These are phyloP conservation scores for Lasioglossum albipes DNA, from an alignment of 1,140 invertebrate species.

Conservation along the genomic window DNA sequence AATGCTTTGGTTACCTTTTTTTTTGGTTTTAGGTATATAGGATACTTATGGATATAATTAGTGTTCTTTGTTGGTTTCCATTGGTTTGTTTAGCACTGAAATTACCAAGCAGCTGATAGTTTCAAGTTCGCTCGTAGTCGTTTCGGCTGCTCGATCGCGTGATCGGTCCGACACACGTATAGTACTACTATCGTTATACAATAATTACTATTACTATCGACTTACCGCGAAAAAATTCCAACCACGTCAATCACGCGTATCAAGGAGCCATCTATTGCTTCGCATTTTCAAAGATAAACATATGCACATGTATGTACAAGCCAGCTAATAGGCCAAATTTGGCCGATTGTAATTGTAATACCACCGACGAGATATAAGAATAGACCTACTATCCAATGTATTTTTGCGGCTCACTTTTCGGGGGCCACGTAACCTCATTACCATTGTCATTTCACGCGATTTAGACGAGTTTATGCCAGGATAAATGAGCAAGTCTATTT, in stretches of 20 bases:
- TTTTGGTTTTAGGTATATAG: constrained; percentile 73
- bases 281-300: constrained; percentile 32
- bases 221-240: constrained; percentile 13
- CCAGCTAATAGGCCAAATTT: no score
- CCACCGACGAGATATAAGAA: no score
- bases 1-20: constrained; percentile 71
- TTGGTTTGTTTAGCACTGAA: constrained; percentile 54
- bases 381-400: no score
- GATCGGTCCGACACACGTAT: constrained; percentile 44
- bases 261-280: constrained; percentile 58
- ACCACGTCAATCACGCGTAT: constrained; percentile 44
- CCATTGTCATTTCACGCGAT: no score
- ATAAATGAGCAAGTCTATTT: no score
- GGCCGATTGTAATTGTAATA: no score
- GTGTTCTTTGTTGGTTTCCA: constrained; percentile 54
- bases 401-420: no score
- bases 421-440: no score
- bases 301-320: no score
- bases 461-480: no score
- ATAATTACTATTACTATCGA: constrained; percentile 61
- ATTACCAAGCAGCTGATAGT: constrained; percentile 61
- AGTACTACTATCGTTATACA: constrained; percentile 59
- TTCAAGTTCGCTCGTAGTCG: constrained; percentile 39
- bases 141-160: constrained; percentile 47
- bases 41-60: constrained; percentile 74